A percentile compares a stretch with the other conserved stretches of the same genome.
These are phyloP conservation scores for Brachionus manjavacas DNA, from an alignment of 1,140 invertebrate genomes.

Conservation along the genomic window DNA sequence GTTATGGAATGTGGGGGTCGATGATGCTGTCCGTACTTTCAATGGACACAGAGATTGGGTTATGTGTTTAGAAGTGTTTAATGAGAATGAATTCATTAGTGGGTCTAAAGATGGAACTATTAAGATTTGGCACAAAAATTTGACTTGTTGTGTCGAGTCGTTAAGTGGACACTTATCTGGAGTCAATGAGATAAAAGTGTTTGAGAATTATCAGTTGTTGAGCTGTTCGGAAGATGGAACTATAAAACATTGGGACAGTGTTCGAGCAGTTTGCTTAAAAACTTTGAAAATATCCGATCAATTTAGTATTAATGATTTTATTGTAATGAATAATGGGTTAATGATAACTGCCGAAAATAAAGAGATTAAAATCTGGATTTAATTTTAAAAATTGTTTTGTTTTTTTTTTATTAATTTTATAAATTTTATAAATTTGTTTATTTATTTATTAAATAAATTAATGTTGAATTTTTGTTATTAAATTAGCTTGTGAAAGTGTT, in stretches of 20 bases:
- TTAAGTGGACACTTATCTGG: background rate
- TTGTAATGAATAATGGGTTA: background rate
- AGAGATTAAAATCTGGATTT: background rate
- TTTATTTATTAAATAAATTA: background rate
- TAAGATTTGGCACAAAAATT: background rate
- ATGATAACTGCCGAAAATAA: background rate
- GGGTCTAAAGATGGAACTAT: background rate
- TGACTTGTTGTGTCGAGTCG: background rate
- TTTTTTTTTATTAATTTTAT: too few relatives aligned
- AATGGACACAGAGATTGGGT: background rate
- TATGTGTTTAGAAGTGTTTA: background rate
- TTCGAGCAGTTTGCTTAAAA: background rate
- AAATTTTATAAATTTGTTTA: background rate
- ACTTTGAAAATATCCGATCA: background rate
- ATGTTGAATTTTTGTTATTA: background rate
- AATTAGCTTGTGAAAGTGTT: too few relatives aligned
- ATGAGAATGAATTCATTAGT: slow-evolving; percentile 20
- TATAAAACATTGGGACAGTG: slow-evolving; percentile 11
- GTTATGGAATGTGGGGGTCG: background rate
- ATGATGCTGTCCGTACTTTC: background rate
- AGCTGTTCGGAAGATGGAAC: slow-evolving; percentile 17
- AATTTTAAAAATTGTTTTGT: background rate
- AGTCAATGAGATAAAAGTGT: background rate
- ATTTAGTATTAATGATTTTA: background rate
- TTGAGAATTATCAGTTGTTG: slow-evolving; percentile 15